phyloP scores from a whole-genome alignment of 1,140 invertebrate genomes.

The Lysiphlebus fabarum region DNA sequence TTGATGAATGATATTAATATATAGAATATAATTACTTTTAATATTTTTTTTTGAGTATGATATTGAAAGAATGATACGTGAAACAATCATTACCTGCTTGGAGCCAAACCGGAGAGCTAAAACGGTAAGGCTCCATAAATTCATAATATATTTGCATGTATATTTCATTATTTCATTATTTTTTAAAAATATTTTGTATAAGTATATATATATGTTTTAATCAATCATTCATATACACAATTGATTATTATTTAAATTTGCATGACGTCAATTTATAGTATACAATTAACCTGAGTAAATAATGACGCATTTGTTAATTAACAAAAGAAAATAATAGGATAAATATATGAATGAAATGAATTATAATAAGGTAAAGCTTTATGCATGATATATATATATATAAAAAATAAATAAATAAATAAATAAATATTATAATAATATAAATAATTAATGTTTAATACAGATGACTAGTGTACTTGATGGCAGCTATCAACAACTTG shows the following conservation, averaged over 20 bases:
- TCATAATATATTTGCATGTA: slow-evolving; percentile 2
- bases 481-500: slow-evolving; percentile 59
- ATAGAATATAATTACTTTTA: too few relatives aligned
- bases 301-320: not conserved
- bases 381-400: not conserved
- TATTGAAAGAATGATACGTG: slow-evolving; percentile 55
- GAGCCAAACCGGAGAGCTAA: slow-evolving; percentile 51
- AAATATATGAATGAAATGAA: too few relatives aligned
- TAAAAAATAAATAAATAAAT: not conserved
- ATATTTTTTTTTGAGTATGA: slow-evolving; percentile 46
- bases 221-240: not conserved
- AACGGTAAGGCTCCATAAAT: slow-evolving; percentile 44
- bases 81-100: slow-evolving; percentile 52
- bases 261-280: not conserved
- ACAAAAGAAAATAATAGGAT: not conserved
- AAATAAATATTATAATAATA: not conserved
- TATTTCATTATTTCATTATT: not conserved
- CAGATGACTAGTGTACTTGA: slow-evolving; percentile 57
- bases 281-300: not conserved
- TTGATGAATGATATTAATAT: too few relatives aligned
- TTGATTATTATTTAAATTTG: slow-evolving; percentile 2
- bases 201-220: not conserved
- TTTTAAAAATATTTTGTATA: not conserved
- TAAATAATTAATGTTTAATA: too few relatives aligned
- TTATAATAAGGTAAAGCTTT: too few relatives aligned